These are phyloP conservation scores for Trichogramma evanescens DNA, from an alignment of 2,888 invertebrate species.

Conservation along the genomic window DNA sequence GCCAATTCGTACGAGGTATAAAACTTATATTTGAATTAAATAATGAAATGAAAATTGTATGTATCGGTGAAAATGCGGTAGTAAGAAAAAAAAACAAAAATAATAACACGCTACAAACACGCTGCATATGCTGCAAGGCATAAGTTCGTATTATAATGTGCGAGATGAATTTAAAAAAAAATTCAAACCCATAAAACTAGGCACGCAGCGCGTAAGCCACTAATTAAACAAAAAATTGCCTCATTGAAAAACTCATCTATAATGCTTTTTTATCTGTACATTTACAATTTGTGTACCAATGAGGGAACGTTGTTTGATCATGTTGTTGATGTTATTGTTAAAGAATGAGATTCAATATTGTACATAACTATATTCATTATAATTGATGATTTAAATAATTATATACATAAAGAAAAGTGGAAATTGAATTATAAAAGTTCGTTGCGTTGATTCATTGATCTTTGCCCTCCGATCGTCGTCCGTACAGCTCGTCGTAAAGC, in stretches of 20 bases:
- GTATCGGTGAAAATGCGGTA: not conserved
- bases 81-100: not conserved
- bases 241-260: slow-evolving; percentile 45
- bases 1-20: too few species aligned
- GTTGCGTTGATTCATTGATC: not conserved
- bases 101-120: not conserved
- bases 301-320: slow-evolving; percentile 53
- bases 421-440: slow-evolving; percentile 7
- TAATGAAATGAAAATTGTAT: not conserved
- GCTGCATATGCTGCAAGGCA: slow-evolving; percentile 17
- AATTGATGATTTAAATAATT: slow-evolving; percentile 55
- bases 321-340: slow-evolving; percentile 74
- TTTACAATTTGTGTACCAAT: slow-evolving; percentile 49
- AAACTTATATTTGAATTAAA: not conserved
- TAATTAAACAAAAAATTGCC: slow-evolving; percentile 37
- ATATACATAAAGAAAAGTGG: slow-evolving; percentile 40
- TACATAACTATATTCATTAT: slow-evolving; percentile 70
- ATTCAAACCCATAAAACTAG: slow-evolving; percentile 15
- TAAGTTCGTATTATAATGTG: slow-evolving; percentile 24
- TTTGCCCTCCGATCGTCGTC: not conserved
- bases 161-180: slow-evolving; percentile 21
- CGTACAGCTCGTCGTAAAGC: slow-evolving; percentile 24
- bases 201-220: slow-evolving; percentile 43
- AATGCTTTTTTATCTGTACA: slow-evolving; percentile 49
- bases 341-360: slow-evolving; percentile 67